Evolutionary conservation across 2,113 vertebrate species (phyloP).

Genomic region (Rhizomys pruinosus): DNA sequence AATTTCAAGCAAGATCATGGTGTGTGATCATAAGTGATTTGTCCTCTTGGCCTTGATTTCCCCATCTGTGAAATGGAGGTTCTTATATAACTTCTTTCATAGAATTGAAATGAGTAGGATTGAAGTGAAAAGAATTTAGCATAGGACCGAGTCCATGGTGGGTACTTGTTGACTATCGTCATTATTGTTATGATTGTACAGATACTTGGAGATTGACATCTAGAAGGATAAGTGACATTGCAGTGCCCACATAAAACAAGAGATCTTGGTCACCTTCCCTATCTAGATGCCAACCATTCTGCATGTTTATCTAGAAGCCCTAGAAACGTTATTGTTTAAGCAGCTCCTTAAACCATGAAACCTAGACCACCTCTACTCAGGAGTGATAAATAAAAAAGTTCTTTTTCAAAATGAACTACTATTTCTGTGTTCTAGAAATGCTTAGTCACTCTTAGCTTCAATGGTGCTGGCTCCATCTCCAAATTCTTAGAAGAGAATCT

Average conservation of each 20-base stretch:
- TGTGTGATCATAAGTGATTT: background rate
- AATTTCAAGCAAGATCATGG: background rate
- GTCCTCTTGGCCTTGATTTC: constrained; percentile 15
- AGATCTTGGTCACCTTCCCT: background rate
- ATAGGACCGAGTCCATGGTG: background rate
- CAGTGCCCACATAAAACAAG: background rate
- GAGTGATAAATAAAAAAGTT: constrained; percentile 14
- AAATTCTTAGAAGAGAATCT: background rate
- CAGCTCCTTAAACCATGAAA: background rate
- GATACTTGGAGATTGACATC: background rate
- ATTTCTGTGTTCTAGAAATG: background rate
- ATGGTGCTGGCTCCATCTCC: background rate
- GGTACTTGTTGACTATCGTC: background rate
- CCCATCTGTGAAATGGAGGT: background rate
- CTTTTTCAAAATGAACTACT: background rate
- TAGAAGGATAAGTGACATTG: background rate
- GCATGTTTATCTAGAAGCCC: background rate
- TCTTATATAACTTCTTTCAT: background rate
- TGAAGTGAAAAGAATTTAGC: background rate
- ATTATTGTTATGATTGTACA: background rate
- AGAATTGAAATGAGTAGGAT: background rate
- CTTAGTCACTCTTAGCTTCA: background rate
- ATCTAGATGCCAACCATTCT: background rate
- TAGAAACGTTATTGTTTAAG: background rate
- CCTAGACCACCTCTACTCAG: background rate